Evolutionary conservation across 2,797 vertebrate genomes (phyloP).

Genomic region (Rousettus madagascariensis): DNA sequence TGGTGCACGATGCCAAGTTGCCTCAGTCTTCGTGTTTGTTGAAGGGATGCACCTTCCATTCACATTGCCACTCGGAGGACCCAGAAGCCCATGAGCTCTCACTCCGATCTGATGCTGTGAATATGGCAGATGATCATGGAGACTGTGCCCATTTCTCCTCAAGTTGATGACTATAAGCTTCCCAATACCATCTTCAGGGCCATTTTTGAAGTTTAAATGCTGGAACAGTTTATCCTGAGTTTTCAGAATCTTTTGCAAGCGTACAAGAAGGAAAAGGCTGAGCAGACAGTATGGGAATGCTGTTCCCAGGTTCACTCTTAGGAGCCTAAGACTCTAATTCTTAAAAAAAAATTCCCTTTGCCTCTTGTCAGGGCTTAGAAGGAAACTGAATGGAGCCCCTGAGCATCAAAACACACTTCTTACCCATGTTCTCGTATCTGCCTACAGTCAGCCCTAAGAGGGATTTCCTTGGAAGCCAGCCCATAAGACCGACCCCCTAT

Average conservation of each 20-base stretch:
- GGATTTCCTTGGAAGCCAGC: not conserved
- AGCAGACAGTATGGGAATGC: not conserved
- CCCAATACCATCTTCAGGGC: not conserved
- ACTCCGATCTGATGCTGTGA: not conserved
- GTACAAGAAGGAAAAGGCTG: not conserved
- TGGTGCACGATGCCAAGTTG: not conserved
- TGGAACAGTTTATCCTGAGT: not conserved
- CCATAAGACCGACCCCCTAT: not conserved
- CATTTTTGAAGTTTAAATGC: not conserved
- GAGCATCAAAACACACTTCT: not conserved
- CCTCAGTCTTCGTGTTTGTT: no score
- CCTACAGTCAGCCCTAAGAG: not conserved
- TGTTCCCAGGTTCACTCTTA: not conserved
- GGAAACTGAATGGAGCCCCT: not conserved
- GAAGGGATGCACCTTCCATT: not conserved
- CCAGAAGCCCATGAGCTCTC: not conserved
- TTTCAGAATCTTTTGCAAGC: not conserved
- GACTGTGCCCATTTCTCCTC: not conserved
- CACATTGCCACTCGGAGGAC: not conserved
- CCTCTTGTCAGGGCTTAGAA: not conserved
- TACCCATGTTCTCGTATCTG: not conserved
- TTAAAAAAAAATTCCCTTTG: not conserved
- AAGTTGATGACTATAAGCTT: not conserved
- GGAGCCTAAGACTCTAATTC: not conserved
- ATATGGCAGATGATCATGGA: not conserved